Evolutionary conservation across 2,888 invertebrate genomes (phyloP).

Genomic region (Machimus atricapillus): DNA sequence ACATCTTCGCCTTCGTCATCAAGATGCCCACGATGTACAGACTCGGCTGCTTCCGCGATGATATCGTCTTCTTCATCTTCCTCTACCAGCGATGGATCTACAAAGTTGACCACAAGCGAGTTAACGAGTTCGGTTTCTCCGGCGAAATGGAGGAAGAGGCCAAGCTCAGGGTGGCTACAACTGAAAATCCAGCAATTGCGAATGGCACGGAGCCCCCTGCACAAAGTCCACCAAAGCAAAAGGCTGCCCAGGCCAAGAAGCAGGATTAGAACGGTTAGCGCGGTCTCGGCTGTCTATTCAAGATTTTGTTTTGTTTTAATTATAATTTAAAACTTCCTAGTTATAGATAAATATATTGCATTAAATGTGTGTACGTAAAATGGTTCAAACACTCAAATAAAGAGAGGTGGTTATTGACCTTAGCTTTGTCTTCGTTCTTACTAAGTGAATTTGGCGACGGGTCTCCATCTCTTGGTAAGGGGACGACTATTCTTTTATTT

Average conservation of each 20-base stretch:
- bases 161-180: conserved; percentile 32
- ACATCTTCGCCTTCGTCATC: conserved; percentile 99
- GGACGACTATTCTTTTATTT: background rate
- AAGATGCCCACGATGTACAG: conserved; percentile 99
- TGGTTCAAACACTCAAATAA: conserved; percentile 17
- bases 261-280: conserved; percentile 53
- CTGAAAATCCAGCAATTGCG: background rate
- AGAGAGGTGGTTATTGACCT: background rate
- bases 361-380: conserved; percentile 15
- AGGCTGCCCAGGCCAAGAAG: conserved; percentile 58
- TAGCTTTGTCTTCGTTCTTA: background rate
- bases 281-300: background rate
- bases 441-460: background rate
- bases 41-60: conserved; percentile 97
- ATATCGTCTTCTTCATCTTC: conserved; percentile 98
- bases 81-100: conserved; percentile 99
- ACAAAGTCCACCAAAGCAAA: conserved; percentile 46
- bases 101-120: conserved; percentile 91
- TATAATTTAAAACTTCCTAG: conserved; percentile 12
- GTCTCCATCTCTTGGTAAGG: background rate
- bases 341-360: conserved; percentile 12
- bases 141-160: conserved; percentile 83
- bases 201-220: conserved; percentile 19
- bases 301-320: background rate
- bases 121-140: conserved; percentile 98